Evolutionary conservation across 2,888 invertebrate genomes (phyloP).

Genomic region (Cerceris ruficornis): DNA sequence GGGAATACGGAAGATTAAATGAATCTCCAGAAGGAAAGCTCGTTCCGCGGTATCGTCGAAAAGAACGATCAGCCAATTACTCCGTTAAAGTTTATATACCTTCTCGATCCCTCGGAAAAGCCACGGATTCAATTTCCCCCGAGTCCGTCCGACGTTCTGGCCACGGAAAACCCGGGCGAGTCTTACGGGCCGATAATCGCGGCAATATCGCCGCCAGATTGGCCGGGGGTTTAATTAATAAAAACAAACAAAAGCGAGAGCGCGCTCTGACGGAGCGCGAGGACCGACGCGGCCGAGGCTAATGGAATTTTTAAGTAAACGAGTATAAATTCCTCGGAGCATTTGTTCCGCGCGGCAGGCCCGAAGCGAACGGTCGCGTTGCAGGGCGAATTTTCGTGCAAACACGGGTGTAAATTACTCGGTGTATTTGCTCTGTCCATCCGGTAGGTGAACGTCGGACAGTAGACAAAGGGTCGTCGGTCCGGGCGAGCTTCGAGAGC

Average conservation of each 20-base stretch:
- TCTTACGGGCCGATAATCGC: slow-evolving; percentile 27
- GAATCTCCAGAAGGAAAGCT: too few species aligned
- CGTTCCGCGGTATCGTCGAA: too few species aligned
- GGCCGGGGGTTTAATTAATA: slow-evolving; percentile 60
- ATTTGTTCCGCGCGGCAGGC: slow-evolving; percentile 40
- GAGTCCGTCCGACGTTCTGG: not conserved
- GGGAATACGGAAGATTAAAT: too few species aligned
- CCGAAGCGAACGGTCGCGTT: slow-evolving; percentile 26
- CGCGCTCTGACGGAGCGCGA: slow-evolving; percentile 22
- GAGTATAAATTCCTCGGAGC: slow-evolving; percentile 56
- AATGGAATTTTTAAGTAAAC: slow-evolving; percentile 69
- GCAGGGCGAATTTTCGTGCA: slow-evolving; percentile 57
- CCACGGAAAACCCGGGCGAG: not conserved
- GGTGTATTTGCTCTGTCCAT: slow-evolving; percentile 59
- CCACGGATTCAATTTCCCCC: too few species aligned
- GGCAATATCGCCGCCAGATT: not conserved
- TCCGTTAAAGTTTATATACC: too few species aligned
- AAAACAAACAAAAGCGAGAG: slow-evolving; percentile 59
- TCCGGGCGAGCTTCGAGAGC: not conserved
- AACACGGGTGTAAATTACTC: slow-evolving; percentile 62
- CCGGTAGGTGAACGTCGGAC: slow-evolving; percentile 25
- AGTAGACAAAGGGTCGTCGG: slow-evolving; percentile 22
- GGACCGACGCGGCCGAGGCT: slow-evolving; percentile 32
- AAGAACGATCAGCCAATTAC: too few species aligned
- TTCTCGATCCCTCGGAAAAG: too few species aligned